Evolutionary conservation across 2,113 vertebrate genomes (phyloP).

Genomic region (Rhea americana): DNA sequence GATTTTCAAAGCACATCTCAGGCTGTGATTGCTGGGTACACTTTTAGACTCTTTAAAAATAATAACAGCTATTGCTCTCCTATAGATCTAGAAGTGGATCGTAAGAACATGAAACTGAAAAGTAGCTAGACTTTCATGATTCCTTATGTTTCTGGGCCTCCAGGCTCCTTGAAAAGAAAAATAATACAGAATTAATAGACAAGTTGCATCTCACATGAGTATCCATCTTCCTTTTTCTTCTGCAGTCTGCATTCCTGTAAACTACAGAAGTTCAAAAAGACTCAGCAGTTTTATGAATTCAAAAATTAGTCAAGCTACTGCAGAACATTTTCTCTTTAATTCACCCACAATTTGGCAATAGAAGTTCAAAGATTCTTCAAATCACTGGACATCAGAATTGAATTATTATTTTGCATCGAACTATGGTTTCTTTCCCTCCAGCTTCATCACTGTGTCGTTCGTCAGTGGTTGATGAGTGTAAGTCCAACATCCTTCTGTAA

Average conservation of each 20-base stretch:
- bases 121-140: background rate
- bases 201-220: background rate
- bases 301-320: background rate
- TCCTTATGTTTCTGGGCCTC: background rate
- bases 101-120: background rate
- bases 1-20: background rate
- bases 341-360: background rate
- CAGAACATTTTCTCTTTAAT: background rate
- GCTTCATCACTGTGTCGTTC: background rate
- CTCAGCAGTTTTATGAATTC: background rate
- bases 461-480: background rate
- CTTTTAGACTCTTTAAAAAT: background rate
- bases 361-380: background rate
- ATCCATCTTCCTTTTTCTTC: background rate
- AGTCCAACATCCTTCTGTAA: background rate
- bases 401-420: background rate
- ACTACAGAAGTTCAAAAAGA: background rate
- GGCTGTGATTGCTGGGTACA: fast-evolving
- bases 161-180: background rate
- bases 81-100: background rate
- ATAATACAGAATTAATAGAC: background rate
- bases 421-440: background rate
- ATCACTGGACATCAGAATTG: background rate
- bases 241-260: background rate
- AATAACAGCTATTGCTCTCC: background rate